Base-by-base conservation (phyloP, 1,140 invertebrate species). In the Druon quercuslanigerum region DNA sequence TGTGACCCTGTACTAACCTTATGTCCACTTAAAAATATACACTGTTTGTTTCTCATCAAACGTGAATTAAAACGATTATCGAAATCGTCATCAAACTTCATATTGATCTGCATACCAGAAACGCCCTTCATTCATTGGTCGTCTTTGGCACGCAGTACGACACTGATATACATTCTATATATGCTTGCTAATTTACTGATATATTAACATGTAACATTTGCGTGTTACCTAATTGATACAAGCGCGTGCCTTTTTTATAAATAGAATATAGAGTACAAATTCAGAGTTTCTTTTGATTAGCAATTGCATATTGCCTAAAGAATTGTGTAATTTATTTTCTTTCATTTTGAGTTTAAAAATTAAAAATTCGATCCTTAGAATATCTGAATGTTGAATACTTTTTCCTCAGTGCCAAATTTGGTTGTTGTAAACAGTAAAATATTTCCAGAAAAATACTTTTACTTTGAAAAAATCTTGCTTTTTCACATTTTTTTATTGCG, bases 161-260 rank as follows among this genome's bases (percentile, higher is more conserved):
- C 60, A 66, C 16, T 66, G 12, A 66, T 66, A 54, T 54, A 54
- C n/a, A 5, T 66, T 25, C 33, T 46, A 66, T 9, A 66, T 66
- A 66, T 66, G 60, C 3, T 66, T 66, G 25, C 60, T 66, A 66
- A 66, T 66, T 66, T 40, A 66, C 60, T 16, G 40, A 66, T 66
- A 66, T 66, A 20, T 14, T 60, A 66, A 66, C 60, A 66, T 66
- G 52, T 66, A 66, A 66, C 60, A 66, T 66, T 25, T 66, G 60
- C 13, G 60, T 66, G 40, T 46, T 66, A 40, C 40, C 25, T 66
- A 66, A 66, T 66, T 40, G 60, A 46, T 66, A 66, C 14, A 66
- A 66, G 60, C 60, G 60, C 60, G 60, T 66, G 60, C 57, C 33
- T 33, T 66, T 40, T 66, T 40, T 40, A 40, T 40, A n/a, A 40